These are phyloP conservation scores for Shargacucullia verbasci DNA, from an alignment of 2,888 invertebrate species.

Conservation along the genomic window DNA sequence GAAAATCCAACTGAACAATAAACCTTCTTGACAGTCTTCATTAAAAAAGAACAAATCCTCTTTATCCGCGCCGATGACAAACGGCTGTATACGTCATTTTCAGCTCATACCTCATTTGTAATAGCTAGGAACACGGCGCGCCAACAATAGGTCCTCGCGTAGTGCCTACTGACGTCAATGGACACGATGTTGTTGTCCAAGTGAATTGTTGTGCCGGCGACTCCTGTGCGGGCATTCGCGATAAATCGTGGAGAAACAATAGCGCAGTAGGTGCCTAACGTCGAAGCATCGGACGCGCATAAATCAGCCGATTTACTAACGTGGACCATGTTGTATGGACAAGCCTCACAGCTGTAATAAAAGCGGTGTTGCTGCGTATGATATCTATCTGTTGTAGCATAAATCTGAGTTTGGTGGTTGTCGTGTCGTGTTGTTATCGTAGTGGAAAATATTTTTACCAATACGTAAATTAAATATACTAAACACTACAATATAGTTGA, in stretches of 20 bases:
- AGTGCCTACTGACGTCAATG: constrained; percentile 69
- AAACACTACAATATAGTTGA: too few species aligned
- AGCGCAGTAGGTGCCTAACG: constrained; percentile 72
- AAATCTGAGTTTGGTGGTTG: constrained; percentile 28
- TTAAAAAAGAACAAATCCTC: constrained; percentile 48
- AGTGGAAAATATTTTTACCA: neutral
- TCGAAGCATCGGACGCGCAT: constrained; percentile 74
- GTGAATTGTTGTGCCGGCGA: constrained; percentile 77
- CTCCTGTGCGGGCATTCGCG: constrained; percentile 65
- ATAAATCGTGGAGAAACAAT: constrained; percentile 86
- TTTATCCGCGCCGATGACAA: constrained; percentile 44
- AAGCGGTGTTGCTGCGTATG: constrained; percentile 41
- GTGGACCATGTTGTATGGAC: constrained; percentile 75
- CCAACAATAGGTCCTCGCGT: constrained; percentile 57
- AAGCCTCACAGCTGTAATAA: constrained; percentile 60
- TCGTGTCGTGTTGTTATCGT: neutral
- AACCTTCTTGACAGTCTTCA: constrained; percentile 11
- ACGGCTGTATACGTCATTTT: constrained; percentile 62
- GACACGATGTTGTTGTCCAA: constrained; percentile 70
- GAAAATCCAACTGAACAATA: constrained; percentile 10
- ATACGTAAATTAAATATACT: too few species aligned
- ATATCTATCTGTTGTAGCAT: constrained; percentile 35
- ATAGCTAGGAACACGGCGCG: constrained; percentile 67
- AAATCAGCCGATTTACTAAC: constrained; percentile 79
- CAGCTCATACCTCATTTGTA: constrained; percentile 76